These are phyloP conservation scores for Ochropacha duplaris DNA, from an alignment of 2,888 invertebrate species.

Conservation along the genomic window DNA sequence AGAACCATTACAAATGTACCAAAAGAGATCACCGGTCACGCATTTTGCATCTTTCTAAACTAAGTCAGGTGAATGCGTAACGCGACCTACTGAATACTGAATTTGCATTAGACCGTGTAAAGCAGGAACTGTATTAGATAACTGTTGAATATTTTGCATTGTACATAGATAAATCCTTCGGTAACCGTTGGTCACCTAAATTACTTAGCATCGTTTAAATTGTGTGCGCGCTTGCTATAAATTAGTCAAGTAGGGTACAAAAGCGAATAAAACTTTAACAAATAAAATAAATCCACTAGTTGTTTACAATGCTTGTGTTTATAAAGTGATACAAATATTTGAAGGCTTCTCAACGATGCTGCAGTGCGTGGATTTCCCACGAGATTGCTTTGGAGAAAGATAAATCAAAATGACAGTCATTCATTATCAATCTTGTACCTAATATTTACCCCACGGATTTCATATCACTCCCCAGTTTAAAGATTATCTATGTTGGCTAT, in stretches of 20 bases:
- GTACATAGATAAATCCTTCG: constrained; percentile 1
- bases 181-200: constrained; percentile 5
- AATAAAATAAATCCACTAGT: too few relatives aligned
- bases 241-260: neutral
- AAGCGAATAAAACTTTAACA: neutral
- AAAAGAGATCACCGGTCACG: neutral
- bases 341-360: too few relatives aligned
- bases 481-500: too few relatives aligned
- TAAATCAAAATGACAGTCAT: too few relatives aligned
- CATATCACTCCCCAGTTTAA: too few relatives aligned
- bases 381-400: too few relatives aligned
- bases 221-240: neutral
- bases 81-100: neutral
- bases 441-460: too few relatives aligned
- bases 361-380: too few relatives aligned
- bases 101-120: constrained; percentile 1
- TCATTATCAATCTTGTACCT: too few relatives aligned
- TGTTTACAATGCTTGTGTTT: too few relatives aligned
- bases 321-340: too few relatives aligned
- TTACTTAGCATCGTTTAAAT: constrained; percentile 1
- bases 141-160: neutral
- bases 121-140: constrained; percentile 1
- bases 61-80: neutral
- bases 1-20: neutral
- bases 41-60: neutral